Percentiles rank a stretch among this genome's conserved stretches.
Evolutionary conservation across 2,797 vertebrate species (phyloP).

Genomic region (Pyrrhura leucotis): DNA sequence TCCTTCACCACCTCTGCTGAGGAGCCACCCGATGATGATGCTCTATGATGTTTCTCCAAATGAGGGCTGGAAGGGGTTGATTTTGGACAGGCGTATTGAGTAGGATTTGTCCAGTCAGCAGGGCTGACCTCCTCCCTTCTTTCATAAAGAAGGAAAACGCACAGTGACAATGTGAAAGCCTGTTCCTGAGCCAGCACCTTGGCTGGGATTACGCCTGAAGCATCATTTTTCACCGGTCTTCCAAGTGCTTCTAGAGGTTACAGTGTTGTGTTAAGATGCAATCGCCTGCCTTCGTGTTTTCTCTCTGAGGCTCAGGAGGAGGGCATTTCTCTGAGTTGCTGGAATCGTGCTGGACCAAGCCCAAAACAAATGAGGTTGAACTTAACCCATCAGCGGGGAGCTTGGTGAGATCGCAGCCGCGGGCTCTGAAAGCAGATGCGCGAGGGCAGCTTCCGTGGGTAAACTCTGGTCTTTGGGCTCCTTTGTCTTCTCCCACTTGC

Average conservation of each 20-base stretch:
- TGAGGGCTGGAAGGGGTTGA: not conserved
- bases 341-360: not conserved
- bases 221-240: not conserved
- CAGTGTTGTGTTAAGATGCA: conserved; percentile 28
- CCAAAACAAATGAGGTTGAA: conserved; percentile 48
- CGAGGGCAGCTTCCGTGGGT: not conserved
- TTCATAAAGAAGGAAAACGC: not conserved
- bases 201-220: not conserved
- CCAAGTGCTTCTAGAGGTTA: conserved; percentile 21
- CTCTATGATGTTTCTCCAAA: not conserved
- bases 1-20: not conserved
- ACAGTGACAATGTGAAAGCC: not conserved
- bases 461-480: not conserved
- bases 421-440: not conserved
- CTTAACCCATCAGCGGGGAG: conserved; percentile 31
- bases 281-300: not conserved
- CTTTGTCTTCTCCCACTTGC: not conserved
- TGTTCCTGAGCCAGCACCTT: not conserved
- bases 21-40: not conserved
- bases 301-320: not conserved
- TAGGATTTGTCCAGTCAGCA: not conserved
- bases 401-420: not conserved
- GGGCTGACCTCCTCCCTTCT: not conserved
- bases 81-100: not conserved
- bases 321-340: conserved; percentile 10